These are phyloP conservation scores for Poecilus cupreus DNA, from an alignment of 2,888 invertebrate genomes.

Conservation along the genomic window DNA sequence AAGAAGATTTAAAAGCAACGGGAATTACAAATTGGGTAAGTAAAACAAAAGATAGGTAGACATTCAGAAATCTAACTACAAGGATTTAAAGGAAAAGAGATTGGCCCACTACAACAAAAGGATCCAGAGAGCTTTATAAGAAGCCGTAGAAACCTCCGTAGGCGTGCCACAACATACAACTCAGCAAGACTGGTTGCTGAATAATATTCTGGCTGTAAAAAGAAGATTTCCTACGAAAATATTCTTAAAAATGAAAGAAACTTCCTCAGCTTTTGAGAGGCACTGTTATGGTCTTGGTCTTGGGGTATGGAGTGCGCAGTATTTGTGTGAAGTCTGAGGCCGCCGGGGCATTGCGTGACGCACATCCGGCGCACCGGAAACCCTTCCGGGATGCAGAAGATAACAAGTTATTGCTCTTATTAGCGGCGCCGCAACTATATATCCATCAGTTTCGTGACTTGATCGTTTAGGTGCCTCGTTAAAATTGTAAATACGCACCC, in stretches of 20 bases:
- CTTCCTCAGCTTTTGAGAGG: not conserved
- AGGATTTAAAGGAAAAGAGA: too few species aligned
- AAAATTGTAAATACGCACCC: constrained; percentile 50
- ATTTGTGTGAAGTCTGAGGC: constrained; percentile 1
- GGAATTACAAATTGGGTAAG: too few species aligned
- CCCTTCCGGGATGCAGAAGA: constrained; percentile 47
- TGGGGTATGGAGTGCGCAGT: not conserved
- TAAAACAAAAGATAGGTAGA: too few species aligned
- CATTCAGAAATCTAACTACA: too few species aligned
- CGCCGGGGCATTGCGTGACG: constrained; percentile 41
- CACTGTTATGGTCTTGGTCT: constrained; percentile 16
- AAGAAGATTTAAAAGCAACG: too few species aligned
- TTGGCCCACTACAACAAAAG: too few species aligned
- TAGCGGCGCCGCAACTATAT: constrained; percentile 32
- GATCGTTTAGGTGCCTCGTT: constrained; percentile 51
- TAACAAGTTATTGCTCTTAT: constrained; percentile 56
- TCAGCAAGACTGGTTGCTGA: too few species aligned
- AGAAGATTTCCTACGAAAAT: not conserved
- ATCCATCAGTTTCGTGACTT: constrained; percentile 45
- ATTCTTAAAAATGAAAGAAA: not conserved
- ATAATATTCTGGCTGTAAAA: too few species aligned
- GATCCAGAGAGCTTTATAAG: too few species aligned
- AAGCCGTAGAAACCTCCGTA: too few species aligned
- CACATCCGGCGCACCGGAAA: constrained; percentile 52
- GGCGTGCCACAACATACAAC: too few species aligned